These are phyloP conservation scores for Cryptotis parvus DNA, from an alignment of 2,113 vertebrate species.

Conservation along the genomic window DNA sequence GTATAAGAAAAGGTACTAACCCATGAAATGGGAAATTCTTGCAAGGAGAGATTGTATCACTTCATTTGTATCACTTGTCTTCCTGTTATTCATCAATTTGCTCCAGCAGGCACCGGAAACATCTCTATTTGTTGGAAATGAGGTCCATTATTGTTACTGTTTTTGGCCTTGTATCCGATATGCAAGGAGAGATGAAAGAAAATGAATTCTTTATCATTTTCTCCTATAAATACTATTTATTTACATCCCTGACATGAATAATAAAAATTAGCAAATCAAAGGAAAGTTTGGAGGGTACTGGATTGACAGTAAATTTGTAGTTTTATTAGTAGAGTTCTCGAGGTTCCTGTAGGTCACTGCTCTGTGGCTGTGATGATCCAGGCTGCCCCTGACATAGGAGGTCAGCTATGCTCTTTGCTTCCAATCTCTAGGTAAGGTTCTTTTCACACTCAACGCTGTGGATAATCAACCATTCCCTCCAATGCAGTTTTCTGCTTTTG, in stretches of 20 bases:
- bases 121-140: too few relatives aligned
- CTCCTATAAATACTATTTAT: neutral
- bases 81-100: too few relatives aligned
- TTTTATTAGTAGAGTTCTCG: neutral
- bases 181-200: neutral
- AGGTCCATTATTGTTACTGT: too few relatives aligned
- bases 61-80: too few relatives aligned
- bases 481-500: neutral
- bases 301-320: neutral
- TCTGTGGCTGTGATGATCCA: neutral
- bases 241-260: neutral
- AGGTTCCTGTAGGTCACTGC: neutral
- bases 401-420: neutral
- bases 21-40: neutral
- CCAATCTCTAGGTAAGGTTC: neutral
- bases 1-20: conserved; percentile 17
- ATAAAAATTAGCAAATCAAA: conserved; percentile 2
- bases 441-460: conserved; percentile 16
- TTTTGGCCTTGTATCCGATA: too few relatives aligned
- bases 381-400: neutral
- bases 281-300: neutral
- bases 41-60: neutral
- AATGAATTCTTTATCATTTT: neutral
- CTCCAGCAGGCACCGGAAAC: too few relatives aligned
- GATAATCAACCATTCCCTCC: neutral